These are phyloP conservation scores for Brachionus koreanus DNA, from an alignment of 1,140 invertebrate genomes.

Conservation along the genomic window DNA sequence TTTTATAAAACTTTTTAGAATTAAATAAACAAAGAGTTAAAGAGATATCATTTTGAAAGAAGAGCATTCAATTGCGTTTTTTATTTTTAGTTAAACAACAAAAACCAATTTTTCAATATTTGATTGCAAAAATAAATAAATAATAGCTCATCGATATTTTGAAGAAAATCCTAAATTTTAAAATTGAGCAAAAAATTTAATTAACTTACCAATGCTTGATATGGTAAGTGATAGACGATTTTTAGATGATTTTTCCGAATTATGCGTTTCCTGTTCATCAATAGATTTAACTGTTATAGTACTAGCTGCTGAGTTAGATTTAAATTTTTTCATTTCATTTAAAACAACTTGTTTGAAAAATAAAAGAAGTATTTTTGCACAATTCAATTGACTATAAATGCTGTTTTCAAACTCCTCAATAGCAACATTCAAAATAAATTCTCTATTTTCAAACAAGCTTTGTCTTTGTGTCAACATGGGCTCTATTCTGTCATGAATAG, in stretches of 20 bases:
- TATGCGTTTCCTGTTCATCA: not conserved
- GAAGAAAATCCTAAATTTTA: no score
- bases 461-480: not conserved
- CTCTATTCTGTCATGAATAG: not conserved
- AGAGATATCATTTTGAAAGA: no score
- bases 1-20: no score
- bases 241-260: not conserved
- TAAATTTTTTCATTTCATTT: not conserved
- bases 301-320: not conserved
- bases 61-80: no score
- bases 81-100: no score
- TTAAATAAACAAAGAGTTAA: no score
- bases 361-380: not conserved
- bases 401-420: not conserved
- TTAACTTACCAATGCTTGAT: not conserved
- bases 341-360: constrained; percentile 22
- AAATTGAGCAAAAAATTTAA: no score
- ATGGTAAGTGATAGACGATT: not conserved
- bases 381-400: not conserved
- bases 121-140: no score
- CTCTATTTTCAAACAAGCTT: not conserved
- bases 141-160: no score
- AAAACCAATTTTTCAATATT: no score
- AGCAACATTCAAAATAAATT: not conserved
- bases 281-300: not conserved